Base-by-base conservation (phyloP, 2,113 vertebrate genomes). In the Rhinopomastus cyanomelas region DNA sequence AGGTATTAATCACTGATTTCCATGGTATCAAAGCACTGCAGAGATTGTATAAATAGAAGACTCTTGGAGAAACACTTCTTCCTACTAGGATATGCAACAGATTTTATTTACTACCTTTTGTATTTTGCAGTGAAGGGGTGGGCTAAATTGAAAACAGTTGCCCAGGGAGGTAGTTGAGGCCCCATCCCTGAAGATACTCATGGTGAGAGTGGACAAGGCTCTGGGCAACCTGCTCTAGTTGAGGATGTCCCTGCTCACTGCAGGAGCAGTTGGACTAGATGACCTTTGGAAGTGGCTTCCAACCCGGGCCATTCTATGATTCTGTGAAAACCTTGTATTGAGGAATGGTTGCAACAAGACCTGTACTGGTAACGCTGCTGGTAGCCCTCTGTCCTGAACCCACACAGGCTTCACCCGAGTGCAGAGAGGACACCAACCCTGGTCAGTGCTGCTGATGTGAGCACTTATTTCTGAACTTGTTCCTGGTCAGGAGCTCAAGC, bases 1-100 rank as follows among this genome's bases (percentile, higher is more conserved):
- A 73, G 49, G 11, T 92, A 61, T 62, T 86, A 61, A 84, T 73
- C 42, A 68, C 59, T 57, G 64, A 87, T 91, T 95, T 95, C 86
- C 83, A 84, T 90, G 81, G 77, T 87, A 84, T 84, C 66, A 72
- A 64, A 86, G 71, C 2, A 1, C 59, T 73, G 74, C 73, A 94
- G 74, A 84, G 77, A 88, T 62, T 73, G 87, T 77, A 89, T 92
- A 91, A 92, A 81, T 72, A 94, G 74, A 27, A 6, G 8, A 25
- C 79, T 92, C 81, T 29, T 72, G 37, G 59, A 90, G 55, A 89
- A 88, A 61, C 17, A 60, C 85, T 92, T 87, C 44, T 76, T 59
- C 57, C 71, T 88, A 2, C 20, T 57, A 81, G 48, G 55, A 42
- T 82, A 29, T 36, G 29, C 21, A 48, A 46, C 36, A 52, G 75